Evolutionary conservation across 2,888 invertebrate genomes (phyloP).

Genomic region (Sminthurides aquaticus): DNA sequence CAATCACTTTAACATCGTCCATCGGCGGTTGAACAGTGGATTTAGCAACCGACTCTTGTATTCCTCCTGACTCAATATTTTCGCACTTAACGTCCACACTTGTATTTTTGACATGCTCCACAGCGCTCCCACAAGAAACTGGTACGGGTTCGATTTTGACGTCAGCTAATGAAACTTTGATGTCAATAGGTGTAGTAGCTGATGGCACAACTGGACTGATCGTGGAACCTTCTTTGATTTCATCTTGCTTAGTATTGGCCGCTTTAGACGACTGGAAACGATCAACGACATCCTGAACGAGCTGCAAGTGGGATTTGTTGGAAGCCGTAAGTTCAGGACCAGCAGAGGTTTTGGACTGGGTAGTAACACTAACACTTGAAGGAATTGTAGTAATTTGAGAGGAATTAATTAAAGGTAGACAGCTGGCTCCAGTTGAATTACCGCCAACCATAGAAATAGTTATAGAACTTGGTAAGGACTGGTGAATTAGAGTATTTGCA

Average conservation of each 20-base stretch:
- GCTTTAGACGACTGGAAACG: slow-evolving; percentile 33
- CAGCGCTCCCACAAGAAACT: too few relatives aligned
- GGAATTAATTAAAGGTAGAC: background rate
- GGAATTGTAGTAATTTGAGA: background rate
- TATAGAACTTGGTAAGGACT: slow-evolving; percentile 23
- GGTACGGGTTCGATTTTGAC: too few relatives aligned
- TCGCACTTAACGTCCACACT: too few relatives aligned
- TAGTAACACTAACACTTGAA: background rate
- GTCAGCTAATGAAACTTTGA: too few relatives aligned
- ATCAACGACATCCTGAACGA: slow-evolving; percentile 41
- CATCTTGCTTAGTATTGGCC: too few relatives aligned
- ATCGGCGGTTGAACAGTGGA: background rate
- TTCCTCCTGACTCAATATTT: too few relatives aligned
- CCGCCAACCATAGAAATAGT: slow-evolving; percentile 25
- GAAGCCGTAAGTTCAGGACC: background rate
- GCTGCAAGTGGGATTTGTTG: slow-evolving; percentile 38
- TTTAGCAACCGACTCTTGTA: background rate
- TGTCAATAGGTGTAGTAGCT: too few relatives aligned
- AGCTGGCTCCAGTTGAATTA: background rate
- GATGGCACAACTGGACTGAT: too few relatives aligned
- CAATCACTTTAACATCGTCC: background rate
- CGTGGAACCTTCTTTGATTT: too few relatives aligned
- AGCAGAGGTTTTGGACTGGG: background rate
- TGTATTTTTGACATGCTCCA: too few relatives aligned
- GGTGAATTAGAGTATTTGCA: slow-evolving; percentile 22